These are phyloP conservation scores for Botia almorhae DNA, from an alignment of 2,797 vertebrate genomes.

Conservation along the genomic window DNA sequence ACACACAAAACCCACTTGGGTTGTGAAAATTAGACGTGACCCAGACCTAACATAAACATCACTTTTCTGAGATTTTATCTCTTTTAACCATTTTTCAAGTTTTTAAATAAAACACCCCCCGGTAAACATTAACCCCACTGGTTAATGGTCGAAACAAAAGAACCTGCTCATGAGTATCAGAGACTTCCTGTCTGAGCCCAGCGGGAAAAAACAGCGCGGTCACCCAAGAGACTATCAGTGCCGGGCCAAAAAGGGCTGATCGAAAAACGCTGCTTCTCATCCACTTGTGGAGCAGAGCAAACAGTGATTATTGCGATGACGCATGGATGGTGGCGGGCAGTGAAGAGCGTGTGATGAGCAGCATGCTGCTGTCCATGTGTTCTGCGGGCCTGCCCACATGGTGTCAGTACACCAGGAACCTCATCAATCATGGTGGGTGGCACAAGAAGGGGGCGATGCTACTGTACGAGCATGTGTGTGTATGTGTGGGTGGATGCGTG, in stretches of 20 bases:
- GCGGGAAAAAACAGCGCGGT: conserved; percentile 17
- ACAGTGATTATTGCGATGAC: conserved; percentile 28
- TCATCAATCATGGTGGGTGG: conserved; percentile 55
- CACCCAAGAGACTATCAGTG: conserved; percentile 3
- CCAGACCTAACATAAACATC: not conserved
- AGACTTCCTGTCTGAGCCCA: not conserved
- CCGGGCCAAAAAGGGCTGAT: conserved; percentile 9
- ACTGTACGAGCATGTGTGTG: conserved; percentile 19
- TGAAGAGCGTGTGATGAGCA: conserved; percentile 32
- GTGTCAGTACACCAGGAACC: conserved; percentile 46
- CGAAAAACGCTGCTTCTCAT: conserved; percentile 6
- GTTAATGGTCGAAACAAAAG: not conserved
- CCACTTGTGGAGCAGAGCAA: not conserved
- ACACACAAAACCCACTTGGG: not conserved
- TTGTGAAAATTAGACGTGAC: not conserved
- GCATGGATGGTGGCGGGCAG: conserved; percentile 34
- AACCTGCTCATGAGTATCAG: not conserved
- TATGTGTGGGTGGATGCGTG: conserved; percentile 23
- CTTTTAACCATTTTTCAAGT: not conserved
- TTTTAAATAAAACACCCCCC: not conserved
- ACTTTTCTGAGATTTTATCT: not conserved
- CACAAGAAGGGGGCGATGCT: conserved; percentile 45
- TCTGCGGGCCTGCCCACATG: conserved; percentile 50
- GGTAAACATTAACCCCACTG: not conserved
- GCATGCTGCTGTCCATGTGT: conserved; percentile 38